Percentiles rank a stretch among this genome's conserved stretches.
These are phyloP conservation scores for Ptyas mucosa DNA, from an alignment of 2,113 vertebrate genomes.

Conservation along the genomic window DNA sequence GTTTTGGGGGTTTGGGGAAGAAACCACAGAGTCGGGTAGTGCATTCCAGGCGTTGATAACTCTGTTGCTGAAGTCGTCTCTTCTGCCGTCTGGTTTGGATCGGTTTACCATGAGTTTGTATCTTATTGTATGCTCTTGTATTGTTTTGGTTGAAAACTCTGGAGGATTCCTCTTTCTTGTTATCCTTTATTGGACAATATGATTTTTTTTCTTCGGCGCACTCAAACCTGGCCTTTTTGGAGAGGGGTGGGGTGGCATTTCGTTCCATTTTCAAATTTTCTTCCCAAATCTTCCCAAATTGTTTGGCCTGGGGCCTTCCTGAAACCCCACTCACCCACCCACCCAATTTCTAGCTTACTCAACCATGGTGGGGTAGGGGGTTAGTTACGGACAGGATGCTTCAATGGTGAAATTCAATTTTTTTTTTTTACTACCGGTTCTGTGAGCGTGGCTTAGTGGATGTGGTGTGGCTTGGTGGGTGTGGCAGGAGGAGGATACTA, in stretches of 20 bases:
- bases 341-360: constrained; percentile 36
- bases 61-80: no score
- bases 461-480: no score
- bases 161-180: constrained; percentile 17
- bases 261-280: constrained; percentile 13
- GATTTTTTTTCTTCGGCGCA: background rate
- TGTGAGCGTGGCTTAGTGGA: no score
- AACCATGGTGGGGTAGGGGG: constrained; percentile 17
- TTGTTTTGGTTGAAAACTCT: background rate
- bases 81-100: no score
- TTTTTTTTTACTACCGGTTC: no score
- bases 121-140: no score
- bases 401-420: no score
- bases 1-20: no score
- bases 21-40: no score
- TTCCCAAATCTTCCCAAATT: constrained; percentile 32
- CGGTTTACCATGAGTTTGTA: no score
- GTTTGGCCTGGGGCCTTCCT: constrained; percentile 10
- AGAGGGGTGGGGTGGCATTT: background rate
- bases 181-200: background rate
- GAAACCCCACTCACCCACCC: constrained; percentile 23
- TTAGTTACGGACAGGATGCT: background rate
- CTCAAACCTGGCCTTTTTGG: background rate
- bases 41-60: no score
- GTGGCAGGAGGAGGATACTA: no score